Conservation (phyloP, 2,888 invertebrate genomes). For the Pharmacophagus antenor region DNA sequence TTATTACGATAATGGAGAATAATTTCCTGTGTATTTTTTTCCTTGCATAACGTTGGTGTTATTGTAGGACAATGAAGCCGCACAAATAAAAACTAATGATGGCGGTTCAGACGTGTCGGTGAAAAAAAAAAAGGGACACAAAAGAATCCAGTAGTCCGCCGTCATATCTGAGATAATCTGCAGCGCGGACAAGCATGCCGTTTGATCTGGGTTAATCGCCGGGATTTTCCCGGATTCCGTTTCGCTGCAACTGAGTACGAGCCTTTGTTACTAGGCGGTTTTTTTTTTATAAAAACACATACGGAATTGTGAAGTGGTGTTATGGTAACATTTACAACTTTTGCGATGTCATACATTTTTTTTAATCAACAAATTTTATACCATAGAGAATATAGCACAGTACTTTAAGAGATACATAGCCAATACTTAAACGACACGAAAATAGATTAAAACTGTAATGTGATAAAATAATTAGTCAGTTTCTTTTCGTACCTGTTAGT, state of each 20-base stretch:
- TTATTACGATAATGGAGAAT: constrained; percentile 41
- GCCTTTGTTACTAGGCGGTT: constrained; percentile 7
- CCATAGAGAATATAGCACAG: too few species aligned
- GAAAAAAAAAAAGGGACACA: constrained; percentile 35
- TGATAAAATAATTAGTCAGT: too few species aligned
- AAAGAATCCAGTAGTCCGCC: constrained; percentile 42
- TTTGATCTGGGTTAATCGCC: constrained; percentile 41
- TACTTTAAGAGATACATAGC: too few species aligned
- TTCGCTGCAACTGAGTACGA: constrained; percentile 26
- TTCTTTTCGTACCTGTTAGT: too few species aligned
- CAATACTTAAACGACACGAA: too few species aligned
- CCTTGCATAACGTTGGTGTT: constrained; percentile 34
- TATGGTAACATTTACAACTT: too few species aligned
- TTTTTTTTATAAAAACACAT: not conserved
- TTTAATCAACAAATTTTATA: too few species aligned
- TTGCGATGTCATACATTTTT: too few species aligned
- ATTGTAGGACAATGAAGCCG: constrained; percentile 38
- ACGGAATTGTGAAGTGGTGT: too few species aligned
- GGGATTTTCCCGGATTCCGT: constrained; percentile 36
- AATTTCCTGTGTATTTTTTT: constrained; percentile 42
- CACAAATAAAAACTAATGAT: constrained; percentile 43
- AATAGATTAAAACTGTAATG: too few species aligned
- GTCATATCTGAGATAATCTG: constrained; percentile 42
- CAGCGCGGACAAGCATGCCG: constrained; percentile 33
- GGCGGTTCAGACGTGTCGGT: constrained; percentile 34